These are phyloP conservation scores for Zygogramma bicolorata DNA, from an alignment of 2,888 invertebrate genomes.

Conservation along the genomic window DNA sequence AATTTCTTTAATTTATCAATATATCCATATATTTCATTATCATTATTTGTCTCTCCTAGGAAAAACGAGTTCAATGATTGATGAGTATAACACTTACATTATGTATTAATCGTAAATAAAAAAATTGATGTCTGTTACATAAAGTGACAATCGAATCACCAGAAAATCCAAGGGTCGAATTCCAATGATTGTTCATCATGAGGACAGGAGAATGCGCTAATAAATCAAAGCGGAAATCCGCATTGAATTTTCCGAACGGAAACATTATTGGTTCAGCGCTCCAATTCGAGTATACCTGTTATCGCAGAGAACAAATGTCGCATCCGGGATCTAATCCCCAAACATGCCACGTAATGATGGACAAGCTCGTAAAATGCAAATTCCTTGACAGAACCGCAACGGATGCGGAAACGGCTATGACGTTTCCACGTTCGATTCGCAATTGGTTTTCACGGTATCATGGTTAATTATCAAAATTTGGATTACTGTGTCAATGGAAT, in stretches of 20 bases:
- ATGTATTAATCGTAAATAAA: too few relatives aligned
- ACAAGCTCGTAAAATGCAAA: slow-evolving; percentile 19
- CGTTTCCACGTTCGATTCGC: background rate
- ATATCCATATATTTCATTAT: too few relatives aligned
- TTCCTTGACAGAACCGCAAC: slow-evolving; percentile 8
- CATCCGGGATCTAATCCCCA: background rate
- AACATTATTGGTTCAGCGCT: background rate
- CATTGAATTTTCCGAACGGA: background rate
- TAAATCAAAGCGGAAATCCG: background rate
- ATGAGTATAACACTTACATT: too few relatives aligned
- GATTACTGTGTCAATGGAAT: slow-evolving; percentile 38
- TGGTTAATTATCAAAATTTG: slow-evolving; percentile 38
- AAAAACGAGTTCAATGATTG: too few relatives aligned
- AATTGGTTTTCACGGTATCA: slow-evolving; percentile 24
- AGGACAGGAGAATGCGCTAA: background rate
- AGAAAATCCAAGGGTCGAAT: too few relatives aligned
- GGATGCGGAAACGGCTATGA: background rate
- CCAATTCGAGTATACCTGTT: background rate
- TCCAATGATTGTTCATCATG: background rate
- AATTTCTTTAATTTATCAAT: too few relatives aligned
- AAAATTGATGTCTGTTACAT: too few relatives aligned
- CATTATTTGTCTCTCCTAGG: too few relatives aligned
- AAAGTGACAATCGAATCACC: too few relatives aligned
- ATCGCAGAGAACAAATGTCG: slow-evolving; percentile 2
- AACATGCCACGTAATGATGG: slow-evolving; percentile 9